phyloP scores from a whole-genome alignment of 2,888 invertebrate genomes.

The Agelastica alni region DNA sequence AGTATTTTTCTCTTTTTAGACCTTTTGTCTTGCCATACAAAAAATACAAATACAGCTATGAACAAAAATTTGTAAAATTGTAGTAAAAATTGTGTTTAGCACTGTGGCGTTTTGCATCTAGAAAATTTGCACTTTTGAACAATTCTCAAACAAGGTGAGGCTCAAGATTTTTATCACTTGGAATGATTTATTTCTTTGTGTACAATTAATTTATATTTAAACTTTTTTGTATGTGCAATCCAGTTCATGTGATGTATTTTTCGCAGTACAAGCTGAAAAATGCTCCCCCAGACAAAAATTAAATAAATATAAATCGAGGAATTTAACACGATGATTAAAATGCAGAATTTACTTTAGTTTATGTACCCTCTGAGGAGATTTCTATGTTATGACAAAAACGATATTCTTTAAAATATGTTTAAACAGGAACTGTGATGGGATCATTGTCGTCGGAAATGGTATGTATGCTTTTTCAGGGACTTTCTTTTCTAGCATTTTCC shows the following conservation, averaged over 20 bases:
- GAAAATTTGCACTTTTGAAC: slow-evolving; percentile 37
- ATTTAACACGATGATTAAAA: slow-evolving; percentile 34
- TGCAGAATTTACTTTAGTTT: slow-evolving; percentile 40
- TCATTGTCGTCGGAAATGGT: slow-evolving; percentile 31
- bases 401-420: slow-evolving; percentile 43
- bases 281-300: slow-evolving; percentile 38
- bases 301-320: slow-evolving; percentile 39
- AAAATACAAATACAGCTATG: slow-evolving; percentile 34
- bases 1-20: slow-evolving; percentile 49
- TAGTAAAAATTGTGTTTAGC: slow-evolving; percentile 40
- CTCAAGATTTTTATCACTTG: slow-evolving; percentile 21
- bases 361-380: slow-evolving; percentile 42
- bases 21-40: slow-evolving; percentile 41
- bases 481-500: slow-evolving; percentile 26
- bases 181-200: slow-evolving; percentile 12
- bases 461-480: slow-evolving; percentile 42
- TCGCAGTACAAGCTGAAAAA: slow-evolving; percentile 46
- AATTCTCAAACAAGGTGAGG: slow-evolving; percentile 37
- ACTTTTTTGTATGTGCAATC: slow-evolving; percentile 30
- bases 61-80: slow-evolving; percentile 34
- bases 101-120: slow-evolving; percentile 40
- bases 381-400: slow-evolving; percentile 36
- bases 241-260: slow-evolving; percentile 45
- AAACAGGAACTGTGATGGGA: slow-evolving; percentile 34
- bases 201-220: slow-evolving; percentile 23